Conservation (phyloP, 2,113 vertebrate genomes). For the Macrotus californicus region DNA sequence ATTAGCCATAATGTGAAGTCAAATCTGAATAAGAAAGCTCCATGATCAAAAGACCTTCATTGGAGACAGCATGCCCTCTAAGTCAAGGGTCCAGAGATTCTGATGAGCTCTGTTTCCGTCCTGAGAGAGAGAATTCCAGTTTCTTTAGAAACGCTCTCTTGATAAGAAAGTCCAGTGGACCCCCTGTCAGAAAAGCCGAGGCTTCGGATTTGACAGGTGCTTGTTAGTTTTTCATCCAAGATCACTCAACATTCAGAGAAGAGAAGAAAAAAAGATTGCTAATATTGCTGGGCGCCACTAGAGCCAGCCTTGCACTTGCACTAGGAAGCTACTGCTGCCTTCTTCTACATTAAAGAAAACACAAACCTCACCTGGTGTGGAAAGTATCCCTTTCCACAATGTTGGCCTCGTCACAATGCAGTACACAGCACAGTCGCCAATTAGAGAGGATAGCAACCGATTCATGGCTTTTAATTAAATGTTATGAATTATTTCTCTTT, state of each 20-base stretch:
- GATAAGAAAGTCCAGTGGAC: constrained; percentile 89
- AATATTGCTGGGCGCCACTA: constrained; percentile 61
- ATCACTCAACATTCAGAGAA: constrained; percentile 76
- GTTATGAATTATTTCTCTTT: neutral
- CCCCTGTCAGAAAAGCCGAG: constrained; percentile 87
- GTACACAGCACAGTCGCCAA: neutral
- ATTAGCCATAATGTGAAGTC: constrained; percentile 96
- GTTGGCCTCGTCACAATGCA: neutral
- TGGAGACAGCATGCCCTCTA: constrained; percentile 85
- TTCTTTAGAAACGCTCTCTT: constrained; percentile 86
- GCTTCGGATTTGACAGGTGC: constrained; percentile 91
- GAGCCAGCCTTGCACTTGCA: constrained; percentile 61
- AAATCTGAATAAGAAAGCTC: constrained; percentile 91
- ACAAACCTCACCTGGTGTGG: constrained; percentile 21
- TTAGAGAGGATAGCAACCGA: neutral
- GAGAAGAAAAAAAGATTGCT: constrained; percentile 73
- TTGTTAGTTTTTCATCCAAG: constrained; percentile 89
- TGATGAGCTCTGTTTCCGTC: constrained; percentile 84
- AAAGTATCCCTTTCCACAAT: neutral
- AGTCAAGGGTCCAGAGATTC: constrained; percentile 82
- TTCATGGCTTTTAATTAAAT: neutral
- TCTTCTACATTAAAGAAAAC: constrained; percentile 59
- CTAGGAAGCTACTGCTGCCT: constrained; percentile 51
- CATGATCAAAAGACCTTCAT: constrained; percentile 92
- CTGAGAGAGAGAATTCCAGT: constrained; percentile 81